Evolutionary conservation across 2,113 vertebrate species (phyloP).

Genomic region (Drymodes brunneopygia): DNA sequence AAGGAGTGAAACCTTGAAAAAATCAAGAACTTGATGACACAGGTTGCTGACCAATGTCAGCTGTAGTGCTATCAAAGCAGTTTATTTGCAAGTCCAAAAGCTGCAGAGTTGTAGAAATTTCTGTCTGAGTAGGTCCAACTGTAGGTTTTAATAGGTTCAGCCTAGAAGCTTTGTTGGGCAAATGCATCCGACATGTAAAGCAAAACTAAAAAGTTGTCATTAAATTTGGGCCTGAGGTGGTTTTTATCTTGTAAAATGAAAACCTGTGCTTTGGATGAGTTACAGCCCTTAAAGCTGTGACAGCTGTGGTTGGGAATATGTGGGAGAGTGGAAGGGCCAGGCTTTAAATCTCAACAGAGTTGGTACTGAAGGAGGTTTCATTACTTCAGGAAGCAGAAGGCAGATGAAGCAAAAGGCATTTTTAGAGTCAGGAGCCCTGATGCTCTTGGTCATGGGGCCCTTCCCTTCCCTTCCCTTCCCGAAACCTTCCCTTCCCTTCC

Average conservation of each 20-base stretch:
- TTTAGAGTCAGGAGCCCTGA: not conserved
- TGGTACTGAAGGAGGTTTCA: fast-evolving
- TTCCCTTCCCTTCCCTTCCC: not conserved
- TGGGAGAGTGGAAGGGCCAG: not conserved
- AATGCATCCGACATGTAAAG: not conserved
- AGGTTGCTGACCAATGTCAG: not conserved
- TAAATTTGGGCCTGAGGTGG: not conserved
- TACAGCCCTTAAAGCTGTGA: not conserved
- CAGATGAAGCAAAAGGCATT: not conserved
- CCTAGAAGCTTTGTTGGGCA: not conserved
- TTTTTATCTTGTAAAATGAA: not conserved
- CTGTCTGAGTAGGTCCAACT: not conserved
- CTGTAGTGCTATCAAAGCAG: not conserved
- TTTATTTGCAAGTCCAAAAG: not conserved
- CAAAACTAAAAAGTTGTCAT: not conserved
- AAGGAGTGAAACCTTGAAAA: not conserved
- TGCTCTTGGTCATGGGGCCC: not conserved
- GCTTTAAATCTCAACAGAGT: not conserved
- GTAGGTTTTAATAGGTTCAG: not conserved
- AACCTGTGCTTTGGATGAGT: fast-evolving
- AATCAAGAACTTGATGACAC: not conserved
- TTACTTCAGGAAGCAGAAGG: not conserved
- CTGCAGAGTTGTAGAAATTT: not conserved
- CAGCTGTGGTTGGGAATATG: not conserved
- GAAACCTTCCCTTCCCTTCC: too few species aligned